These are phyloP conservation scores for Neodon shergylaensis DNA, from an alignment of 2,113 vertebrate genomes.

Conservation along the genomic window DNA sequence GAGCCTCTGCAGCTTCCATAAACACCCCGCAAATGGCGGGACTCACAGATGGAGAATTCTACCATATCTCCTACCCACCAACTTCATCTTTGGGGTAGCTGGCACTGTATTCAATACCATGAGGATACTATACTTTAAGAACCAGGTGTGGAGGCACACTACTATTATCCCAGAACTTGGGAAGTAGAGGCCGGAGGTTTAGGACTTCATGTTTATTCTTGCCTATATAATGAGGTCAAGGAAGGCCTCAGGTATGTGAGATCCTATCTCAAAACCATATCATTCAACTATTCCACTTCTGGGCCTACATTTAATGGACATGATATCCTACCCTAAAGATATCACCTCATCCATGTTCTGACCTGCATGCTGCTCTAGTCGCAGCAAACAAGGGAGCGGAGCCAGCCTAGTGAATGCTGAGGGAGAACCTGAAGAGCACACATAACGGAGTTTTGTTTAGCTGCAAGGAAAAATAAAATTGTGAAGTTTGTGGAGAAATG, in stretches of 20 bases:
- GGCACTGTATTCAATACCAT: neutral
- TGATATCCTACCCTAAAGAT: neutral
- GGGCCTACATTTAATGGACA: neutral
- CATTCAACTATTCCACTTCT: neutral
- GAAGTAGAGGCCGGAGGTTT: neutral
- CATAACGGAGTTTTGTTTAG: neutral
- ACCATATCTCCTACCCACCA: too few species aligned
- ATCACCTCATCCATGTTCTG: neutral
- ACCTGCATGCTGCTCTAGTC: neutral
- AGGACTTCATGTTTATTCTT: neutral
- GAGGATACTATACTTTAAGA: neutral
- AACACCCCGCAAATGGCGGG: fast-evolving
- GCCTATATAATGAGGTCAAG: neutral
- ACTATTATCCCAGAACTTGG: neutral
- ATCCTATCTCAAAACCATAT: too few species aligned
- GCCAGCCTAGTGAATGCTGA: neutral
- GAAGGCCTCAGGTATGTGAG: neutral
- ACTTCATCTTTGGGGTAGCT: neutral
- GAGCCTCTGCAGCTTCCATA: neutral
- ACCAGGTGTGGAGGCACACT: neutral
- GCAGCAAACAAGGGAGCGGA: neutral
- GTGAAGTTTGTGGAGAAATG: neutral
- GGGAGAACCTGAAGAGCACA: neutral
- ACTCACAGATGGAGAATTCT: neutral
- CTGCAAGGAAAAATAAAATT: neutral